A percentile compares a stretch with the other conserved stretches of the same genome.
phyloP scores from a whole-genome alignment of 2,797 vertebrate genomes.

The Halcyon leucocephala region DNA sequence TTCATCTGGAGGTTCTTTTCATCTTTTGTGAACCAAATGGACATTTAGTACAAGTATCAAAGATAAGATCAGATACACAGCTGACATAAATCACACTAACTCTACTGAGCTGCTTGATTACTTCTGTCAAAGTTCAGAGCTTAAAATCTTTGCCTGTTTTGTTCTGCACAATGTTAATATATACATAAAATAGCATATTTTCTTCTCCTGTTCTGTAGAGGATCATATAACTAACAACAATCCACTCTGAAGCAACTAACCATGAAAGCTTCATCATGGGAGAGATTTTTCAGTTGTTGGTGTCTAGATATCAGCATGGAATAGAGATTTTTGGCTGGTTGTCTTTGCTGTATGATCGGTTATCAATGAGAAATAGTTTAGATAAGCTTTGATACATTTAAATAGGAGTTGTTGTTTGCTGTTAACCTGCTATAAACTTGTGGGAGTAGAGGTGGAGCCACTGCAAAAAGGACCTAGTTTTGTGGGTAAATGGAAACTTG shows the following conservation, averaged over 20 bases:
- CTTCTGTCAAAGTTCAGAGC: background rate
- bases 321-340: background rate
- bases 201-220: background rate
- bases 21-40: slow-evolving; percentile 38
- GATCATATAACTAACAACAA: background rate
- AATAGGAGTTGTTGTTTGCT: background rate
- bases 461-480: background rate
- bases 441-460: background rate
- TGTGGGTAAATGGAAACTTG: background rate
- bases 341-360: background rate
- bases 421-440: background rate
- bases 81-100: background rate
- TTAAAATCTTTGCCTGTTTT: background rate
- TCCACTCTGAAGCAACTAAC: background rate
- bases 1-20: slow-evolving; percentile 40
- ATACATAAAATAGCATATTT: background rate
- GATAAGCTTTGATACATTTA: background rate
- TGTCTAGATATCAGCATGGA: background rate
- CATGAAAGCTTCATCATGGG: background rate
- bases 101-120: background rate
- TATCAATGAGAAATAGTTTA: background rate
- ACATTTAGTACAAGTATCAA: slow-evolving; percentile 6
- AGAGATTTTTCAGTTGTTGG: background rate
- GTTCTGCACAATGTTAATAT: background rate
- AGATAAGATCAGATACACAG: slow-evolving; percentile 18